Evolutionary conservation across 2,113 vertebrate genomes (phyloP), one percentile per base, ranked within the genome.

Genomic region (Lampris megalopsis): DNA sequence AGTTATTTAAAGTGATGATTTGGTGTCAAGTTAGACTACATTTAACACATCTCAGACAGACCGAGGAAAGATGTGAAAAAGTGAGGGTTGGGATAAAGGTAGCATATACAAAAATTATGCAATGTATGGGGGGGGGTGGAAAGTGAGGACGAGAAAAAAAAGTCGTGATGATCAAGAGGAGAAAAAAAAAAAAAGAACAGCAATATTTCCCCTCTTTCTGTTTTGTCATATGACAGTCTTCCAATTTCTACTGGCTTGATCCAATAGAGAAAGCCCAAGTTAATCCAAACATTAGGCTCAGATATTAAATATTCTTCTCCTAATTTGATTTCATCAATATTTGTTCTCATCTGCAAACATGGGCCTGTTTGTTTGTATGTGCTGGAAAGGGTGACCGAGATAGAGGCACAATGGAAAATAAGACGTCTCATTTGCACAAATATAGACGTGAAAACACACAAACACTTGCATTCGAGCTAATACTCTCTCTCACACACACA

Each of bases 311-410:
- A 89, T 87, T 90, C 69, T 88, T 84, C 76, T 82, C 71, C 88
- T 88, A 92, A 91, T 93, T 90, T 86, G 82, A 91, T 92, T 93
- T 85, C 49, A 86, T 87, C 90, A 91, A 89, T 91, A 92, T 93
- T 93, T 93, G 91, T 90, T 91, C 91, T 88, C 86, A 85, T 92
- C 85, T 78, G 81, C 86, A 93, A 90, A 92, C 88, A 86, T 63
- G 41, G 38, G 35, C 84, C 72, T 82, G 88, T 89, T 91, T 93
- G 88, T 91, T 86, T 90, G 87, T 82, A 70, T 68, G 74, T 70
- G 78, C 71, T 79, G 83, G 75, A 77, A 84, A 67, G 87, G 47
- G 69, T 68, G 77, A 76, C 74, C 49, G 61, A 36, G 62, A 60
- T 37, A 56, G 60, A 10, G 77, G 41, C 37, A 66, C 70, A 71